Percentiles rank a stretch among this genome's conserved stretches.
Evolutionary conservation across 1,140 invertebrate genomes (phyloP).

Genomic region (Coboldia fuscipes): DNA sequence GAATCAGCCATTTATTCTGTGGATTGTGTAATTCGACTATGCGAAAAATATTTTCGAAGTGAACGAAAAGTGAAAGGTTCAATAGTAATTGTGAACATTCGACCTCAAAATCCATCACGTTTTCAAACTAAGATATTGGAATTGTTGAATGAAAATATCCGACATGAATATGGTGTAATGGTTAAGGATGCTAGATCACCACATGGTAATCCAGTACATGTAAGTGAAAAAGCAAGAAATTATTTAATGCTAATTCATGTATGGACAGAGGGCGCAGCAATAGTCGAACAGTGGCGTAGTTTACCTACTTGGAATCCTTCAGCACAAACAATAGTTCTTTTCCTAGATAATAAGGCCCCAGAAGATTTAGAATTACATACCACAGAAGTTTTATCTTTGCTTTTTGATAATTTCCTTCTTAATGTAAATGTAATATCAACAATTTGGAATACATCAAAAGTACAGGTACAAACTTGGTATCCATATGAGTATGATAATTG

Average conservation of each 20-base stretch:
- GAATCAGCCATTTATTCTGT: no score
- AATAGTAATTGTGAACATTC: constrained; percentile 3
- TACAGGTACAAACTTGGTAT: not conserved
- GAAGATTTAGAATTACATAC: not conserved
- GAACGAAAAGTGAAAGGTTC: constrained; percentile 2
- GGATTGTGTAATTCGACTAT: no score
- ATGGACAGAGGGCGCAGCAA: not conserved
- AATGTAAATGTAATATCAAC: constrained; percentile 3
- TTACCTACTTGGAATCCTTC: constrained; percentile 4
- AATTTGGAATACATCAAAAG: not conserved
- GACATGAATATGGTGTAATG: not conserved
- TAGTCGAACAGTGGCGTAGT: not conserved
- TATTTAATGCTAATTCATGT: constrained; percentile 1
- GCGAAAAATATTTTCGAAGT: constrained; percentile 2
- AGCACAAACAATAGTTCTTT: constrained; percentile 2
- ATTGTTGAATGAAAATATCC: not conserved
- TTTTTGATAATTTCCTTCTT: not conserved
- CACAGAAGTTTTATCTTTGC: not conserved
- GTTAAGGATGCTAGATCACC: constrained; percentile 1
- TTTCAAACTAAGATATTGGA: constrained; percentile 1
- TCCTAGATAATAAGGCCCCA: not conserved
- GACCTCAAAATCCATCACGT: not conserved
- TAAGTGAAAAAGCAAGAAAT: constrained; percentile 3
- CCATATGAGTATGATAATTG: constrained; percentile 1
- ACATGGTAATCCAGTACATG: constrained; percentile 1